A percentile compares a stretch with the other conserved stretches of the same genome.
phyloP scores from a whole-genome alignment of 2,797 vertebrate species.

The Saxicola maurus region DNA sequence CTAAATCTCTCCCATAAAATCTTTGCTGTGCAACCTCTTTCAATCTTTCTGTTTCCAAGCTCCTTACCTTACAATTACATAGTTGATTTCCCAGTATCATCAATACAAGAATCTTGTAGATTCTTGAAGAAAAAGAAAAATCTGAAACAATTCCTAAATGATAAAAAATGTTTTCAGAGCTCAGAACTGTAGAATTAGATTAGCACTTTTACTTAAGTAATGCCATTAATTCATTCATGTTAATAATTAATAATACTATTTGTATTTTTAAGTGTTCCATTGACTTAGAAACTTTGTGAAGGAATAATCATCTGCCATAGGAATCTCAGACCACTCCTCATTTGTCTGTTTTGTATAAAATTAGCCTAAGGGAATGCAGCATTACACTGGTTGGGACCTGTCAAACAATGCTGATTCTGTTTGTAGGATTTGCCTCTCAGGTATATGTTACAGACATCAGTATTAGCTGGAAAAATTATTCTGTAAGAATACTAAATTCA shows the following conservation, averaged over 20 bases:
- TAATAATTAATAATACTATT: neutral
- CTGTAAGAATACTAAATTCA: neutral
- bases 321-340: neutral
- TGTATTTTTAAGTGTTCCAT: neutral
- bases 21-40: neutral
- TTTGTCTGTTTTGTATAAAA: neutral
- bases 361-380: neutral
- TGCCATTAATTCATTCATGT: neutral
- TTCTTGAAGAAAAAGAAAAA: neutral
- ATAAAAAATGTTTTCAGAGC: neutral
- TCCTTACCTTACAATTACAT: neutral
- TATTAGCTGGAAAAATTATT: neutral
- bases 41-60: neutral
- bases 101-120: neutral
- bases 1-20: neutral
- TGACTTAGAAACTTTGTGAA: neutral
- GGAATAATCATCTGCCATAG: neutral
- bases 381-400: neutral
- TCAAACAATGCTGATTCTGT: neutral
- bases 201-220: neutral
- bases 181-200: neutral
- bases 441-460: neutral
- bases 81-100: neutral
- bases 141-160: neutral
- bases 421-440: neutral